phyloP scores from a whole-genome alignment of 2,113 vertebrate species.

The Euleptes europaea region DNA sequence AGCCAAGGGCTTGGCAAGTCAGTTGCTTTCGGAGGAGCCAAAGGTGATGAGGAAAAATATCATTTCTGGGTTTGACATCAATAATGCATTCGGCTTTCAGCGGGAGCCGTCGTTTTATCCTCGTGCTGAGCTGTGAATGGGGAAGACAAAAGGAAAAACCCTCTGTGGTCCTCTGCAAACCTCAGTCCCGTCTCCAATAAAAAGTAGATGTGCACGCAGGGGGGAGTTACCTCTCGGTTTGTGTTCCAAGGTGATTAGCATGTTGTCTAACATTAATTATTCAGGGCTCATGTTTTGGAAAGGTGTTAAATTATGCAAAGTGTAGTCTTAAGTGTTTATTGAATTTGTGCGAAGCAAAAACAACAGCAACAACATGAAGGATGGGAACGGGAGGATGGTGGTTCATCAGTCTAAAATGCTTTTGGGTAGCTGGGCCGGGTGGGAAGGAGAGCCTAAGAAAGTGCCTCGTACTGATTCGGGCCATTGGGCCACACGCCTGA shows the following conservation, averaged over 20 bases:
- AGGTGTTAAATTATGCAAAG: conserved; percentile 64
- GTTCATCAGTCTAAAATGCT: neutral
- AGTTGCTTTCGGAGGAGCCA: too few relatives aligned
- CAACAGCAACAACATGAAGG: neutral
- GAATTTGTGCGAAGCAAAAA: conserved; percentile 29
- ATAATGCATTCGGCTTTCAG: conserved; percentile 54
- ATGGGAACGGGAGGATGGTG: neutral
- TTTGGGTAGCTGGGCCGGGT: too few relatives aligned
- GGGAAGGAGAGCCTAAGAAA: too few relatives aligned
- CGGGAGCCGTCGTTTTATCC: conserved; percentile 41
- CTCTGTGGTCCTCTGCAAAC: conserved; percentile 50
- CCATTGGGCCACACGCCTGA: too few relatives aligned
- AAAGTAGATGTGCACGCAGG: neutral
- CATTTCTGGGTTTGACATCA: conserved; percentile 49
- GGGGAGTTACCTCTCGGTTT: conserved; percentile 17
- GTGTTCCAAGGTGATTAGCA: conserved; percentile 61
- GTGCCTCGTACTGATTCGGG: too few relatives aligned
- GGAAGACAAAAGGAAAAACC: neutral
- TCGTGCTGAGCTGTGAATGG: conserved; percentile 43
- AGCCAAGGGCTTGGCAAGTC: neutral
- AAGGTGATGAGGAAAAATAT: conserved; percentile 29
- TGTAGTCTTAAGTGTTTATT: conserved; percentile 53
- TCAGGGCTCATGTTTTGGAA: conserved; percentile 57
- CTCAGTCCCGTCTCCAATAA: conserved; percentile 53
- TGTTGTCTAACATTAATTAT: conserved; percentile 65